Base-by-base conservation (phyloP, 2,888 invertebrate species). In the Tromatobia lineatoria region DNA sequence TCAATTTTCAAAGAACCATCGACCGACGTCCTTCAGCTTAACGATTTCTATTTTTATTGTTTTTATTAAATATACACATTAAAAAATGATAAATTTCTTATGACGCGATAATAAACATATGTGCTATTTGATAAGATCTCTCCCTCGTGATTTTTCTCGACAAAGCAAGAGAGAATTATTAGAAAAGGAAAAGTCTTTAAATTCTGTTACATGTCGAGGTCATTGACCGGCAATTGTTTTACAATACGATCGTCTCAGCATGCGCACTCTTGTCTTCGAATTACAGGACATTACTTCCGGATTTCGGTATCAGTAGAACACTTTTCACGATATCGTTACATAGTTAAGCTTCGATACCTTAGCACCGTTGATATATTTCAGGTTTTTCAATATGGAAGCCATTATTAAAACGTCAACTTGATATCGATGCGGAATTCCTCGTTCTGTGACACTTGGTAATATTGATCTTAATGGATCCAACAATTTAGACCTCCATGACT, bases 331-430 rank as follows among this genome's bases (percentile, higher is more conserved):
- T 25, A 20, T 2, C 45, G 42, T 13, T 38, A 11, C 20, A 29
- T 18, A 38, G 10, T 18, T 20, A 38, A 11, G 11, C 20, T 64
- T 38, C 10, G 18, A 6, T 76, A 76, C 80, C 80, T 83, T 83
- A 2, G 69, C 23, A 54, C 76, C 34, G 59, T 67, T 80, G 59
- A 73, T 18, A 42, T 76, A 64, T 29, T 45, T 57, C 7, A 73
- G 54, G 23, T 73, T 80, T 73, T 80, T 83, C 71, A 83, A 73
- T 6, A 83, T 64, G 20, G 23, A 76, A 45, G 80, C 73, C 83
- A 83, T 83, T 13, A 13, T 69, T 34, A 59, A 59, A 20, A 38
- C n/a, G 38, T 38, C 10, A 50, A 10, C 11, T 6, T 61, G 34
- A 25, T 15, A 34, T 11, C 38, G 29, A 59, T 57, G 18, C 10